Conservation (phyloP, 1,140 invertebrate species). For the Aphelenchoides fujianensis region DNA sequence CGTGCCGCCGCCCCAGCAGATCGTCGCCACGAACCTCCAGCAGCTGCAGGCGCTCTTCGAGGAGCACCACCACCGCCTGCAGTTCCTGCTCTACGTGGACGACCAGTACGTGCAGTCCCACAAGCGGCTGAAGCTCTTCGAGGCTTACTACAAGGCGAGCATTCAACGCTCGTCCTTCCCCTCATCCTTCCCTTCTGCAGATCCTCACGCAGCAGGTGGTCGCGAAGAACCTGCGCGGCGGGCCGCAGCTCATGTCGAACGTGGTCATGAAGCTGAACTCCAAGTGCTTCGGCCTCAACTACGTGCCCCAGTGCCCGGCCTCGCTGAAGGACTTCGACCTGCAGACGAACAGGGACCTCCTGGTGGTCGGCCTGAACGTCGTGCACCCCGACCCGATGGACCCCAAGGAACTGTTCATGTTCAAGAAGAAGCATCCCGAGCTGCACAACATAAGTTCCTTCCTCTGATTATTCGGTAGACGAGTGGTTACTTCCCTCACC, state of each 20-base stretch:
- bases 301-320: neutral
- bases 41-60: neutral
- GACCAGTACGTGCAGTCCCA: neutral
- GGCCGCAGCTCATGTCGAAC: neutral
- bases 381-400: slow-evolving; percentile 28
- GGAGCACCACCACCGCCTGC: neutral
- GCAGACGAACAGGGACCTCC: slow-evolving; percentile 26
- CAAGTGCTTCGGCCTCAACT: slow-evolving; percentile 7
- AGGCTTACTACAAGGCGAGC: slow-evolving; percentile 2
- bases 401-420: slow-evolving; percentile 13
- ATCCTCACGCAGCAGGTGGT: slow-evolving; percentile 11
- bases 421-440: neutral
- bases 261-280: slow-evolving; percentile 15
- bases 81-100: slow-evolving; percentile 12
- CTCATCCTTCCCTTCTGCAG: neutral
- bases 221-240: neutral
- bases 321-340: slow-evolving; percentile 26
- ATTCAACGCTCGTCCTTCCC: neutral
- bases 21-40: neutral
- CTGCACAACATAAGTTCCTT: slow-evolving; percentile 9
- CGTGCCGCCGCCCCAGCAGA: neutral
- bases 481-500: too few species aligned
- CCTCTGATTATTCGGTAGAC: too few species aligned
- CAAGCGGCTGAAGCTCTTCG: slow-evolving; percentile 3
- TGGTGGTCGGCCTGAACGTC: slow-evolving; percentile 34